Conservation (phyloP, 2,888 invertebrate genomes). For the Gandaritis pyraliata region DNA sequence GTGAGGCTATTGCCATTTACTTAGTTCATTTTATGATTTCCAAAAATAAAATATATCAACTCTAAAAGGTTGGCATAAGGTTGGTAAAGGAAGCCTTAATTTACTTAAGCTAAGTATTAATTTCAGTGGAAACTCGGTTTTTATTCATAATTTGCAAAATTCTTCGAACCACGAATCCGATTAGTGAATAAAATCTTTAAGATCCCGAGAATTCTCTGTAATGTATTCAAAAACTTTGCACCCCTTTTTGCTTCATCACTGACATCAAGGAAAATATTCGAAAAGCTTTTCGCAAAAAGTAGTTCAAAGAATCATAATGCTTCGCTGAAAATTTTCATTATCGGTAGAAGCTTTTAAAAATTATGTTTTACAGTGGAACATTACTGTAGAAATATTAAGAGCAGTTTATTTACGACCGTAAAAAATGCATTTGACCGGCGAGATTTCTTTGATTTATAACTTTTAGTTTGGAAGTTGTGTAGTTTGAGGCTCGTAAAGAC, state of each 20-base stretch:
- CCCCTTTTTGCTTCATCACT: constrained; percentile 31
- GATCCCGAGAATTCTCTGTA: constrained; percentile 55
- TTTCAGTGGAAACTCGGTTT: constrained; percentile 58
- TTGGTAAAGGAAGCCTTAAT: constrained; percentile 50
- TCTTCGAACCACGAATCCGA: constrained; percentile 61
- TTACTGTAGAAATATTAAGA: background rate
- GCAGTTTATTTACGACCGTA: background rate
- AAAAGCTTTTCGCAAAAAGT: constrained; percentile 30
- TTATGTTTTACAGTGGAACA: background rate
- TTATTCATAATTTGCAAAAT: constrained; percentile 60
- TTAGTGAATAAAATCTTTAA: constrained; percentile 63
- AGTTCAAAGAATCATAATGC: constrained; percentile 5
- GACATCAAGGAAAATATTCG: constrained; percentile 16
- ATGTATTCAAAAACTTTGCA: constrained; percentile 62
- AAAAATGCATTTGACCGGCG: background rate
- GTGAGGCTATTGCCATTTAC: too few species aligned
- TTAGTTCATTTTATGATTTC: background rate
- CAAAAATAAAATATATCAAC: background rate
- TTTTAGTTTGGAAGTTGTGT: background rate
- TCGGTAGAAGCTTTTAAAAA: background rate
- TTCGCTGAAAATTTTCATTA: constrained; percentile 3
- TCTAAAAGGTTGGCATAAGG: background rate
- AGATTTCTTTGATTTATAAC: background rate
- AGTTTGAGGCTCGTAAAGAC: too few species aligned
- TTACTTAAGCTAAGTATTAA: constrained; percentile 61